Conservation (phyloP, 2,888 invertebrate genomes). For the Polydrusus tereticollis region DNA sequence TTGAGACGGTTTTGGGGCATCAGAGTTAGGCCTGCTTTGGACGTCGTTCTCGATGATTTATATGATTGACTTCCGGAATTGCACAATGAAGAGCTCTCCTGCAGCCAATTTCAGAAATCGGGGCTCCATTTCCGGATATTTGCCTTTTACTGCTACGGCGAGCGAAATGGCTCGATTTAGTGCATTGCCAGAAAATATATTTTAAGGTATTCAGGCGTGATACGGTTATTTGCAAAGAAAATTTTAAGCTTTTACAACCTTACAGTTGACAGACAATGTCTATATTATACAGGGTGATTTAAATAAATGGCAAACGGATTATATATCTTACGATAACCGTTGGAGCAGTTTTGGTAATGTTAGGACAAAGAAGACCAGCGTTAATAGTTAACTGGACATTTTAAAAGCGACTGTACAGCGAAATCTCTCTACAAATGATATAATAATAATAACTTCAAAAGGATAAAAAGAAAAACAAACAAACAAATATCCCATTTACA, state of each 20-base stretch:
- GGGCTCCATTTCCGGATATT: slow-evolving; percentile 37
- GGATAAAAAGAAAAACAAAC: too few species aligned
- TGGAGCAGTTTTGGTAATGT: too few species aligned
- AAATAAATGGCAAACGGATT: too few species aligned
- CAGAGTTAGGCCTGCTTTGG: slow-evolving; percentile 31
- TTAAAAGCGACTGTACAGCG: too few species aligned
- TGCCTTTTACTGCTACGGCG: slow-evolving; percentile 29
- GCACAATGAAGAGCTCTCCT: slow-evolving; percentile 33
- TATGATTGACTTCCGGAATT: slow-evolving; percentile 39
- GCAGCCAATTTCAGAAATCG: slow-evolving; percentile 35
- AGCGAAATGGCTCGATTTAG: slow-evolving; percentile 28
- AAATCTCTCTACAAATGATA: too few species aligned
- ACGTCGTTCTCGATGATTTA: slow-evolving; percentile 45
- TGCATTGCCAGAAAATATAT: background rate
- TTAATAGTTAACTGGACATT: too few species aligned
- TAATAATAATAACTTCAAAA: too few species aligned
- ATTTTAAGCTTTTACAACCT: background rate
- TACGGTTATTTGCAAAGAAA: background rate
- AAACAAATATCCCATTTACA: too few species aligned
- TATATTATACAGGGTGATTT: too few species aligned
- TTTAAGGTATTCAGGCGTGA: background rate
- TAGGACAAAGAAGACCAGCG: too few species aligned
- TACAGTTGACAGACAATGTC: too few species aligned
- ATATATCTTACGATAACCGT: too few species aligned
- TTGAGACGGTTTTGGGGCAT: slow-evolving; percentile 23